Evolutionary conservation across 2,888 invertebrate genomes (phyloP).

Genomic region (Amphimallon solstitiale): DNA sequence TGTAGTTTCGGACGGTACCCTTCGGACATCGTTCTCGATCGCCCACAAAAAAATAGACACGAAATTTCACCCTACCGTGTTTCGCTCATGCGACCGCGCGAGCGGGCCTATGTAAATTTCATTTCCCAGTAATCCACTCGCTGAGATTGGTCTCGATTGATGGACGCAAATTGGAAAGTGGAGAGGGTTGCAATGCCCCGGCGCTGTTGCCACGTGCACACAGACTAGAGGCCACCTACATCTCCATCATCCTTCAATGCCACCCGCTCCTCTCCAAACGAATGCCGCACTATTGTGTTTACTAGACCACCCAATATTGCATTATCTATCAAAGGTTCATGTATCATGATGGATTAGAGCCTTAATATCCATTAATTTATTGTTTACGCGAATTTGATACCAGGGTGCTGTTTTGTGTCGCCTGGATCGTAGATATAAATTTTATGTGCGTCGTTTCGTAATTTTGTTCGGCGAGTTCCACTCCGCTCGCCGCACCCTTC

Average conservation of each 20-base stretch:
- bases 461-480: neutral
- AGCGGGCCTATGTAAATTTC: slow-evolving; percentile 74
- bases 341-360: slow-evolving; percentile 54
- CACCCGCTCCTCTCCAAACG: slow-evolving; percentile 29
- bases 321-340: slow-evolving; percentile 55
- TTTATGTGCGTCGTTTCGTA: slow-evolving; percentile 17
- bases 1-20: too few relatives aligned
- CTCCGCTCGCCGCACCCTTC: neutral
- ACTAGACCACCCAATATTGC: slow-evolving; percentile 52
- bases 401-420: neutral
- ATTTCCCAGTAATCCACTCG: slow-evolving; percentile 77
- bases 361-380: slow-evolving; percentile 51
- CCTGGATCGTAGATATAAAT: slow-evolving; percentile 6
- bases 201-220: slow-evolving; percentile 49
- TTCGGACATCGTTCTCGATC: too few relatives aligned
- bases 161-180: slow-evolving; percentile 75
- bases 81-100: too few relatives aligned
- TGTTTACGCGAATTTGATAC: slow-evolving; percentile 41
- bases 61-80: too few relatives aligned
- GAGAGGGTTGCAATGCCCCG: slow-evolving; percentile 55
- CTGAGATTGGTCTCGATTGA: slow-evolving; percentile 77
- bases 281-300: slow-evolving; percentile 45
- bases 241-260: slow-evolving; percentile 36
- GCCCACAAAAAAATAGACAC: too few relatives aligned
- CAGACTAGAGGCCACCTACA: neutral